phyloP scores from a whole-genome alignment of 2,797 vertebrate species.

The Triplophysa yarkandensis region DNA sequence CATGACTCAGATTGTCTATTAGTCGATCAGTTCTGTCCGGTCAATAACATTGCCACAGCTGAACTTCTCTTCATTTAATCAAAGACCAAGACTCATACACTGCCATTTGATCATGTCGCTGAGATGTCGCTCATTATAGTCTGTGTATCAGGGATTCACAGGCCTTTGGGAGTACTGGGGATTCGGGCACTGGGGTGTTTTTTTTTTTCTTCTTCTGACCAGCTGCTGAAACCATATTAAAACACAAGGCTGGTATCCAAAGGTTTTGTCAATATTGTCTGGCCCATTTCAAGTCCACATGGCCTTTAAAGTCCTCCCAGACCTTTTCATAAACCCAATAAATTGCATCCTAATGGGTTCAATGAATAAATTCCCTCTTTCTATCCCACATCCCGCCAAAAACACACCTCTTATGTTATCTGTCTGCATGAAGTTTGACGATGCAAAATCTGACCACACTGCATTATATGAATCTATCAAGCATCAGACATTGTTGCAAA shows the following conservation, averaged over 20 bases:
- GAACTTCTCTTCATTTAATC: conserved; percentile 50
- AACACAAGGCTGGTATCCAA: not conserved
- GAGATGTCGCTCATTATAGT: conserved; percentile 33
- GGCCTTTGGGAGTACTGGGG: not conserved
- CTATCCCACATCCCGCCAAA: too few relatives aligned
- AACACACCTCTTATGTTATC: not conserved
- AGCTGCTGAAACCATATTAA: conserved; percentile 6
- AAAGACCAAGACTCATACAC: conserved; percentile 37
- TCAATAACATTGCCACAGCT: conserved; percentile 48
- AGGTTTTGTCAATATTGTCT: not conserved
- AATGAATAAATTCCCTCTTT: too few relatives aligned
- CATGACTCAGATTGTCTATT: conserved; percentile 54
- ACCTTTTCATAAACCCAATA: not conserved
- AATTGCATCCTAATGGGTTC: not conserved
- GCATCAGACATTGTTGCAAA: not conserved
- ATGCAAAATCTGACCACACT: too few relatives aligned
- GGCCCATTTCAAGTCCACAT: too few relatives aligned
- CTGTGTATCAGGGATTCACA: conserved; percentile 17
- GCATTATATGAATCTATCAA: too few relatives aligned
- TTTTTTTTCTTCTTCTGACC: not conserved
- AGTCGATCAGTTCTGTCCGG: conserved; percentile 48
- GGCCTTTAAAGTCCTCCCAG: too few relatives aligned
- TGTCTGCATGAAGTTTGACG: too few relatives aligned
- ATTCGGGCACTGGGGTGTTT: not conserved
- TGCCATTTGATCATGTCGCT: conserved; percentile 36